These are phyloP conservation scores for Anorthoa munda DNA, from an alignment of 2,888 invertebrate species.

Conservation along the genomic window DNA sequence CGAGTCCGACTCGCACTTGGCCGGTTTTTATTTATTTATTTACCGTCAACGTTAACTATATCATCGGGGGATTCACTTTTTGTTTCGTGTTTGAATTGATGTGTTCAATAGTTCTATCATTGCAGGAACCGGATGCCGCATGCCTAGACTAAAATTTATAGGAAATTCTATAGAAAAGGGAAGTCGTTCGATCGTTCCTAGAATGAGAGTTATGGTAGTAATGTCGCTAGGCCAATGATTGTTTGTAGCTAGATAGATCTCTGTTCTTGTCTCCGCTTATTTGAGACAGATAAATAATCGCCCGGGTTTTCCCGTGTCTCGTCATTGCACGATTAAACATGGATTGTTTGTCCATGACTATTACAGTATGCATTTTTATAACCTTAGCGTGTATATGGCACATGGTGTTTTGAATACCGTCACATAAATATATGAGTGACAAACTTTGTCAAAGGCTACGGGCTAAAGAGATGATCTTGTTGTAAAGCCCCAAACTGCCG, in stretches of 20 bases:
- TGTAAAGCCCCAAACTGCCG: too few relatives aligned
- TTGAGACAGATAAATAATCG: neutral
- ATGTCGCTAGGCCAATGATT: neutral
- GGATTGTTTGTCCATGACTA: neutral
- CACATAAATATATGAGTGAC: neutral
- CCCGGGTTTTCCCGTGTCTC: neutral
- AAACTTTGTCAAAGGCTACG: too few relatives aligned
- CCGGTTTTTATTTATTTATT: too few relatives aligned
- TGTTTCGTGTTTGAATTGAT: neutral
- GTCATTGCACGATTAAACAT: neutral
- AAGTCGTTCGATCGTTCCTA: slow-evolving; percentile 8
- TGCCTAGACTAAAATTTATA: slow-evolving; percentile 8
- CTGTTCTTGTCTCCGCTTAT: neutral
- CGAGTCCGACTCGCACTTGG: too few relatives aligned
- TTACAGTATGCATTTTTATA: too few relatives aligned
- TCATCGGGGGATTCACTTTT: slow-evolving; percentile 4
- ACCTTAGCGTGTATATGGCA: too few relatives aligned
- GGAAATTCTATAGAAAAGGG: slow-evolving; percentile 9
- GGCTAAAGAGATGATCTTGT: too few relatives aligned
- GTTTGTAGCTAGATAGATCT: neutral
- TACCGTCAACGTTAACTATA: too few relatives aligned
- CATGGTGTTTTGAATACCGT: neutral
- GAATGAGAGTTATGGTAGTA: slow-evolving; percentile 1
- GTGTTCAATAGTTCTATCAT: slow-evolving; percentile 7
- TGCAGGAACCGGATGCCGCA: slow-evolving; percentile 38